These are phyloP conservation scores for Xyrichtys novacula DNA, from an alignment of 2,797 vertebrate species.

Conservation along the genomic window DNA sequence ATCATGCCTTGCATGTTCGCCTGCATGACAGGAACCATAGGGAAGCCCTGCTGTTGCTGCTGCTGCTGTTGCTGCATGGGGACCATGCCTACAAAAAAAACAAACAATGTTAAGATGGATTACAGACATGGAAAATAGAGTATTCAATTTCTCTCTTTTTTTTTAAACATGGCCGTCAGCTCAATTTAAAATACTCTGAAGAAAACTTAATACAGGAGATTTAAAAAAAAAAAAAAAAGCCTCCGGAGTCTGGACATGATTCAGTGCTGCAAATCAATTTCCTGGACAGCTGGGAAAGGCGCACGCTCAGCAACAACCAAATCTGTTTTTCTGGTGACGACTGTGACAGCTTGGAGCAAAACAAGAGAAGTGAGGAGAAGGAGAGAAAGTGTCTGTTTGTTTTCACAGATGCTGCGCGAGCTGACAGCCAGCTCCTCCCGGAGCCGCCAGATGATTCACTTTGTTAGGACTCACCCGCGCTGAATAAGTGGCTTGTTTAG, in stretches of 20 bases:
- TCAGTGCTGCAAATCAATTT: constrained; percentile 54
- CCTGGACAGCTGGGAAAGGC: constrained; percentile 44
- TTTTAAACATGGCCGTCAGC: constrained; percentile 10
- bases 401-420: constrained; percentile 62
- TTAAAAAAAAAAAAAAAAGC: not conserved
- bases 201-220: constrained; percentile 16
- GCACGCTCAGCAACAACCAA: constrained; percentile 40
- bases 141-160: constrained; percentile 7
- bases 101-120: not conserved
- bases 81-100: constrained; percentile 88
- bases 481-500: constrained; percentile 62
- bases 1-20: constrained; percentile 97
- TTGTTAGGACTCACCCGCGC: constrained; percentile 47
- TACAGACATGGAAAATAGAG: constrained; percentile 3
- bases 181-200: constrained; percentile 24
- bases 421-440: constrained; percentile 51
- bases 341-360: constrained; percentile 63
- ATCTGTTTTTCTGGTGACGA: constrained; percentile 56
- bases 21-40: constrained; percentile 96
- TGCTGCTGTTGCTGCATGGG: constrained; percentile 90
- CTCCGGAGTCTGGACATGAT: constrained; percentile 30
- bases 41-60: constrained; percentile 89
- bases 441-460: constrained; percentile 60
- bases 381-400: constrained; percentile 48
- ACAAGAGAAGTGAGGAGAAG: constrained; percentile 26